Evolutionary conservation across 2,113 vertebrate genomes (phyloP).

Genomic region (Laterallus jamaicensis): DNA sequence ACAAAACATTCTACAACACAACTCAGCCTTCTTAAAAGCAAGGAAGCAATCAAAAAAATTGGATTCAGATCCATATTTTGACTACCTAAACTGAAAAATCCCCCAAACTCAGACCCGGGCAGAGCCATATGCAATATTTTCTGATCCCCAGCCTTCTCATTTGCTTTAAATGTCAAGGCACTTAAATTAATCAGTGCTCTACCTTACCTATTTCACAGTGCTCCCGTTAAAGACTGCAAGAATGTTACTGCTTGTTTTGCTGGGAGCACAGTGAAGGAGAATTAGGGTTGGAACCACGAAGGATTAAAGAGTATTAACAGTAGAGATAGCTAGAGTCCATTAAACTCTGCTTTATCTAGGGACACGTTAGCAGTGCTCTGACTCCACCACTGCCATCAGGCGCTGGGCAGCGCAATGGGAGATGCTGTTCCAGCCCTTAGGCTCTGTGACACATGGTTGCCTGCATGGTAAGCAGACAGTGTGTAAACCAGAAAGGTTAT

Average conservation of each 20-base stretch:
- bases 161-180: background rate
- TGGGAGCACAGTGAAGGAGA: rapidly evolving
- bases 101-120: background rate
- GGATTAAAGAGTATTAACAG: background rate
- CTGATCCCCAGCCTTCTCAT: background rate
- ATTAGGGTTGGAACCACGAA: background rate
- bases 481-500: background rate
- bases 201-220: background rate
- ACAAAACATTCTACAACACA: background rate
- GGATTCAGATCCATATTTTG: background rate
- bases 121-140: background rate
- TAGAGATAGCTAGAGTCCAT: background rate
- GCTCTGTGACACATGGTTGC: background rate
- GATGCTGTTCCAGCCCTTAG: background rate
- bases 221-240: background rate
- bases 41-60: background rate
- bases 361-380: background rate
- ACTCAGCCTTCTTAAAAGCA: background rate
- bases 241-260: background rate
- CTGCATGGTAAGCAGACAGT: background rate
- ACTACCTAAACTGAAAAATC: background rate
- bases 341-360: background rate
- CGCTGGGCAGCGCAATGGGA: background rate
- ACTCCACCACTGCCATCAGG: rapidly evolving
- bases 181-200: constrained; percentile 22